Percentiles rank a stretch among this genome's conserved stretches.
phyloP scores from a whole-genome alignment of 2,888 invertebrate species.

The Ophion obscuratus region DNA sequence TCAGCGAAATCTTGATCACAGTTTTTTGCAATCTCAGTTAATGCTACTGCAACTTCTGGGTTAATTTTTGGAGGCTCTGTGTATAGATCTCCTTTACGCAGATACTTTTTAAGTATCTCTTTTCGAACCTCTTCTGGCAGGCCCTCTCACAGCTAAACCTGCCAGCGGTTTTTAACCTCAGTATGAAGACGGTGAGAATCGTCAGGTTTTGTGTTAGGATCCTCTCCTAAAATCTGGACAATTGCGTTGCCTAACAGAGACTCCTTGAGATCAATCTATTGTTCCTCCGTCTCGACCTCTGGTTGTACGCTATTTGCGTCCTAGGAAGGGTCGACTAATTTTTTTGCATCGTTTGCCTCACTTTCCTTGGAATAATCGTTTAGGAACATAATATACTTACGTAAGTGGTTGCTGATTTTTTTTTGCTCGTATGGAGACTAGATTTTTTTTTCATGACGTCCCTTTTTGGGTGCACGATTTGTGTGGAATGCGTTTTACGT shows the following conservation, averaged over 20 bases:
- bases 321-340: slow-evolving; percentile 13
- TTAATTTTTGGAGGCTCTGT: slow-evolving; percentile 40
- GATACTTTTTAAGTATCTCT: slow-evolving; percentile 28
- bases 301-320: too few species aligned
- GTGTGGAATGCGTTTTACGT: slow-evolving; percentile 10
- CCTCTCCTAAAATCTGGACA: too few species aligned
- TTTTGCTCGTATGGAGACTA: not conserved
- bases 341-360: not conserved
- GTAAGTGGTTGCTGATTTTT: too few species aligned
- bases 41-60: slow-evolving; percentile 21
- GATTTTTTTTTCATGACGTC: not conserved
- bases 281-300: too few species aligned
- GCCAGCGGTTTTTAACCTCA: too few species aligned
- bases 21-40: slow-evolving; percentile 29
- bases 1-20: slow-evolving; percentile 36
- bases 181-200: too few species aligned
- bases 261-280: too few species aligned
- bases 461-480: slow-evolving; percentile 5
- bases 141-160: too few species aligned
- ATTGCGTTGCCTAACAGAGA: too few species aligned
- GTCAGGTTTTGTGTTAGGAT: too few species aligned
- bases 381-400: not conserved
- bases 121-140: not conserved
- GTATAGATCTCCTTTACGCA: slow-evolving; percentile 34
- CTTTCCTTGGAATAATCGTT: not conserved